Evolutionary conservation across 2,113 vertebrate genomes (phyloP).

Genomic region (Mystacornis crossleyi): DNA sequence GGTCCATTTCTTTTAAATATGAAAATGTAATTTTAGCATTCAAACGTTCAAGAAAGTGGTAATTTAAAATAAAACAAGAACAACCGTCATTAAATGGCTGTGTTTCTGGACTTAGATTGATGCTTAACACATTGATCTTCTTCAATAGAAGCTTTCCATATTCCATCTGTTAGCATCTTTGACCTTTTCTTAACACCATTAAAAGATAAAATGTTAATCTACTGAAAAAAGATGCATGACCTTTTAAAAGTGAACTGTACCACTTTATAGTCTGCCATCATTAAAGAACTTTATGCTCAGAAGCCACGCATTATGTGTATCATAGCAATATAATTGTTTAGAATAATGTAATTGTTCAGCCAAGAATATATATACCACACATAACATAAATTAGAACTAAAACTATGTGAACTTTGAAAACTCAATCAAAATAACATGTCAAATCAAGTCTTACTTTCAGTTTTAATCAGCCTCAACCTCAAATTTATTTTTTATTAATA

Average conservation of each 20-base stretch:
- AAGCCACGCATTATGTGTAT: slow-evolving; percentile 54
- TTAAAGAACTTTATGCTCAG: slow-evolving; percentile 60
- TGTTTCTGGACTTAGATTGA: slow-evolving; percentile 66
- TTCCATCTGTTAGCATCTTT: slow-evolving; percentile 79
- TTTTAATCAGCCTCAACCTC: slow-evolving; percentile 30
- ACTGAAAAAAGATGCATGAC: slow-evolving; percentile 87
- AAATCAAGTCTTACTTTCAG: neutral
- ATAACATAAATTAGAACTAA: slow-evolving; percentile 36
- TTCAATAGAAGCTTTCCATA: slow-evolving; percentile 74
- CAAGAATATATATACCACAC: neutral
- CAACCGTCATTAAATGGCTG: slow-evolving; percentile 52
- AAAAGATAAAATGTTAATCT: slow-evolving; percentile 86
- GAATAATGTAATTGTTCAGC: slow-evolving; percentile 56
- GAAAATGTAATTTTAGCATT: slow-evolving; percentile 22
- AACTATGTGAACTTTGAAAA: slow-evolving; percentile 32
- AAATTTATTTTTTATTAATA: slow-evolving; percentile 26
- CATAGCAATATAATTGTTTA: slow-evolving; percentile 61
- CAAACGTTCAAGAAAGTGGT: neutral
- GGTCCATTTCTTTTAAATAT: slow-evolving; percentile 16
- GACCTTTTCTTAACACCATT: slow-evolving; percentile 81
- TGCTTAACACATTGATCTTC: slow-evolving; percentile 72
- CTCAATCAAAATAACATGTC: slow-evolving; percentile 24
- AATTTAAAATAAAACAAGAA: slow-evolving; percentile 54
- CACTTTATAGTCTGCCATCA: slow-evolving; percentile 33
- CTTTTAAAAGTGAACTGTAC: slow-evolving; percentile 81